A percentile compares a stretch with the other conserved stretches of the same genome.
Evolutionary conservation across 2,888 invertebrate genomes (phyloP).

Genomic region (Rhabditoides inermis): DNA sequence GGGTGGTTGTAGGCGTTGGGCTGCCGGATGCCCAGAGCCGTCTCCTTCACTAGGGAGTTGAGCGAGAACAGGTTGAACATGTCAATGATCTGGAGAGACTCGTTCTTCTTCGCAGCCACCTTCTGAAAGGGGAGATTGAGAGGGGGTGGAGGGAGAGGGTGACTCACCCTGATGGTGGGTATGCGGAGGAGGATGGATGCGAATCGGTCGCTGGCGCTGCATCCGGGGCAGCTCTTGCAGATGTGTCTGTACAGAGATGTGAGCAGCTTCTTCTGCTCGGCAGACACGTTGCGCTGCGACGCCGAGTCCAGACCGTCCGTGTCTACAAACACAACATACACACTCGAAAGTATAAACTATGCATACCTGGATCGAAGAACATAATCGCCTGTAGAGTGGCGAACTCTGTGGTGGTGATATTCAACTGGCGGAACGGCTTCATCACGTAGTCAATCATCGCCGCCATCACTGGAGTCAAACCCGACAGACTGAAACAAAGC

Average conservation of each 20-base stretch:
- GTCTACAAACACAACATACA: constrained; percentile 16
- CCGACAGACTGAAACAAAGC: constrained; percentile 25
- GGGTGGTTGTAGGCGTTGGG: constrained; percentile 1
- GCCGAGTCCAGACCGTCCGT: constrained; percentile 50
- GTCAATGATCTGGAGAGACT: constrained; percentile 49
- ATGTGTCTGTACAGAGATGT: constrained; percentile 33
- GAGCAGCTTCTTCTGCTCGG: constrained; percentile 48
- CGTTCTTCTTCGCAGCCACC: constrained; percentile 51
- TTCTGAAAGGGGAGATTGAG: constrained; percentile 26
- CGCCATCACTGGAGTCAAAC: constrained; percentile 47
- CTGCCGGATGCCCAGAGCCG: constrained; percentile 38
- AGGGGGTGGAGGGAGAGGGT: background rate
- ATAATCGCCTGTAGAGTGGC: constrained; percentile 49
- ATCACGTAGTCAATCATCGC: constrained; percentile 50
- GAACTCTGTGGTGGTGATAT: constrained; percentile 49
- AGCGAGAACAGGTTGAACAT: constrained; percentile 47
- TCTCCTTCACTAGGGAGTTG: constrained; percentile 45
- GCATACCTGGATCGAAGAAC: constrained; percentile 49
- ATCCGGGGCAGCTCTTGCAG: constrained; percentile 19
- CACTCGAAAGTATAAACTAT: background rate
- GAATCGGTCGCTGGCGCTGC: constrained; percentile 39
- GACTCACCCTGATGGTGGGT: constrained; percentile 39
- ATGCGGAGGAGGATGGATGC: constrained; percentile 45
- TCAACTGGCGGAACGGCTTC: constrained; percentile 47
- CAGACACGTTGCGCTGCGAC: constrained; percentile 47